Evolutionary conservation across 2,113 vertebrate genomes (phyloP).

Genomic region (Rhinopomastus cyanomelas): DNA sequence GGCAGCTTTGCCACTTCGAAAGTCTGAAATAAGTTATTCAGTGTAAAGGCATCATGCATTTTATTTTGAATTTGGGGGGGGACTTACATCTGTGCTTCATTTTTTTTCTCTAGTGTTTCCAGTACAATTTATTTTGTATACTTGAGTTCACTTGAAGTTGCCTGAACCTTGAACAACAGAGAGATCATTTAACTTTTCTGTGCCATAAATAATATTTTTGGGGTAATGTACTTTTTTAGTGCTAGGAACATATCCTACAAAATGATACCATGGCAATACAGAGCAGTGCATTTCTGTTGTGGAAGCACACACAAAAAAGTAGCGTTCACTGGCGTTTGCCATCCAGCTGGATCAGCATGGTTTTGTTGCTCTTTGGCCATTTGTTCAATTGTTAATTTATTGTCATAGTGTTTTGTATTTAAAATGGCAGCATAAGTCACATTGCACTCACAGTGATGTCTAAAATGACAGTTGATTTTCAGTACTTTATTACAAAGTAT

Average conservation of each 20-base stretch:
- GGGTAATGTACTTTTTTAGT: slow-evolving; percentile 80
- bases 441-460: slow-evolving; percentile 73
- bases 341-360: slow-evolving; percentile 59
- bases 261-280: slow-evolving; percentile 58
- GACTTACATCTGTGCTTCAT: slow-evolving; percentile 65
- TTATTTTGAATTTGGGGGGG: slow-evolving; percentile 62
- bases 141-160: slow-evolving; percentile 72
- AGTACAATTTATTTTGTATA: slow-evolving; percentile 78
- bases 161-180: slow-evolving; percentile 73
- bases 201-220: slow-evolving; percentile 83
- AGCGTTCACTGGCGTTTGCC: slow-evolving; percentile 66
- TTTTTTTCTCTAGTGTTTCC: slow-evolving; percentile 77
- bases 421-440: slow-evolving; percentile 61
- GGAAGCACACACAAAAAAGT: slow-evolving; percentile 70
- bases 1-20: slow-evolving; percentile 60
- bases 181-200: slow-evolving; percentile 74
- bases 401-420: slow-evolving; percentile 74
- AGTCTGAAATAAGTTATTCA: slow-evolving; percentile 61
- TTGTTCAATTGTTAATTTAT: slow-evolving; percentile 79
- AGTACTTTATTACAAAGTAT: slow-evolving; percentile 78
- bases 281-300: slow-evolving; percentile 72
- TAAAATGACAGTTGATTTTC: slow-evolving; percentile 65
- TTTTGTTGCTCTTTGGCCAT: slow-evolving; percentile 63
- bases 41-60: slow-evolving; percentile 62
- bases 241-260: slow-evolving; percentile 62